Evolutionary conservation across 2,888 invertebrate species (phyloP).

Genomic region (Scrobipalpa costella): DNA sequence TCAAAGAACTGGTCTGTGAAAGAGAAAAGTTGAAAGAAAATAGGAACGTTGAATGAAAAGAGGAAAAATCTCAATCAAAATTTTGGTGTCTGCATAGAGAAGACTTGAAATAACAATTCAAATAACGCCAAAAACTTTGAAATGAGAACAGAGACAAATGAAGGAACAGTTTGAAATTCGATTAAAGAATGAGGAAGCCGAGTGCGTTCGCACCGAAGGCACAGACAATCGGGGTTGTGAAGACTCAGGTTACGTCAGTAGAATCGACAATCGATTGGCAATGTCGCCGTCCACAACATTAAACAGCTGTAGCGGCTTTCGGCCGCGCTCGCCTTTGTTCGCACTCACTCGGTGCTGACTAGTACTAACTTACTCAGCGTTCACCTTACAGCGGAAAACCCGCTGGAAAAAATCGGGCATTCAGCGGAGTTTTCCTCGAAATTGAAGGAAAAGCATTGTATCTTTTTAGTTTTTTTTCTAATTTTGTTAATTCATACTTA

Average conservation of each 20-base stretch:
- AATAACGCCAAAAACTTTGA: too few species aligned
- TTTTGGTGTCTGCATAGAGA: background rate
- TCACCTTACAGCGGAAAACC: background rate
- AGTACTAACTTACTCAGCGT: background rate
- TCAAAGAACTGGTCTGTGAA: background rate
- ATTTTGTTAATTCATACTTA: too few species aligned
- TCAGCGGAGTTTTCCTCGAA: background rate
- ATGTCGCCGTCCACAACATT: slow-evolving; percentile 67
- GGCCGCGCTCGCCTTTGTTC: slow-evolving; percentile 65
- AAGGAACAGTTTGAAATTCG: too few species aligned
- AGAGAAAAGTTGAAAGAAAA: background rate
- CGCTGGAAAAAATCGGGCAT: background rate
- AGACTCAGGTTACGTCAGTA: slow-evolving; percentile 50
- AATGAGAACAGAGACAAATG: too few species aligned
- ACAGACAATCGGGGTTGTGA: slow-evolving; percentile 22
- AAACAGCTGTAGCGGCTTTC: slow-evolving; percentile 71
- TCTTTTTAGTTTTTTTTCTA: background rate
- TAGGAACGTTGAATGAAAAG: background rate
- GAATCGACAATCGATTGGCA: slow-evolving; percentile 63
- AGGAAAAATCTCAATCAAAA: background rate
- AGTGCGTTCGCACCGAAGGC: slow-evolving; percentile 13
- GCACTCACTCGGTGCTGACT: slow-evolving; percentile 29
- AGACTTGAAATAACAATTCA: background rate
- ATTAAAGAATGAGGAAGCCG: slow-evolving; percentile 3
- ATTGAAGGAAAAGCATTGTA: background rate